Evolutionary conservation across 2,797 vertebrate species (phyloP).

Genomic region (Sebastes variabilis): DNA sequence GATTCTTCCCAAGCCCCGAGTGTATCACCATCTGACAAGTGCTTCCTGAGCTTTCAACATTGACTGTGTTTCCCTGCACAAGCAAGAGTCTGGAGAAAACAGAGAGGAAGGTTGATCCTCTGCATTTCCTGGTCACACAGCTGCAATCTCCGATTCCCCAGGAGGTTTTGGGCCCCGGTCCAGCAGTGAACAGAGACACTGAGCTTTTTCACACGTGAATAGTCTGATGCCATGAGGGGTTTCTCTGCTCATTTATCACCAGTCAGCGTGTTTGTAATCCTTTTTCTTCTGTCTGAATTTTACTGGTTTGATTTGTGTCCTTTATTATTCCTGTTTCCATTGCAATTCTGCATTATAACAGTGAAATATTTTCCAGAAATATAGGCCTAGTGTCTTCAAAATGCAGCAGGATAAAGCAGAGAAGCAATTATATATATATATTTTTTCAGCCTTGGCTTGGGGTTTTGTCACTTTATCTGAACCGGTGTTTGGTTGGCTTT

Average conservation of each 20-base stretch:
- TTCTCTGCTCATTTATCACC: slow-evolving; percentile 26
- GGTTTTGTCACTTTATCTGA: not conserved
- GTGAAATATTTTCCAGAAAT: not conserved
- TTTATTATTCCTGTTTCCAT: not conserved
- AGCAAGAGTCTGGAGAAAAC: slow-evolving; percentile 80
- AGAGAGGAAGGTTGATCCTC: slow-evolving; percentile 81
- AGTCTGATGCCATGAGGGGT: not conserved
- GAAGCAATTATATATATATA: not conserved
- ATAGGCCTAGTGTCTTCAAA: not conserved
- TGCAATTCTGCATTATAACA: not conserved
- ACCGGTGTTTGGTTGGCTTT: not conserved
- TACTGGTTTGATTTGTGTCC: slow-evolving; percentile 19
- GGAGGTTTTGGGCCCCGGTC: slow-evolving; percentile 20
- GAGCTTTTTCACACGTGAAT: slow-evolving; percentile 28
- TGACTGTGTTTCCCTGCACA: slow-evolving; percentile 75
- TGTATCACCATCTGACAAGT: slow-evolving; percentile 27
- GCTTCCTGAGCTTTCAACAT: slow-evolving; percentile 59
- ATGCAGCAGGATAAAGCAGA: not conserved
- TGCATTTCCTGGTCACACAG: slow-evolving; percentile 37
- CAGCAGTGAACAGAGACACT: slow-evolving; percentile 21
- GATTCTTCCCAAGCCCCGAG: not conserved
- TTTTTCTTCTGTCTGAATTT: slow-evolving; percentile 5
- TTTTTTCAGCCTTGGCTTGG: not conserved
- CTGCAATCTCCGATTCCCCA: slow-evolving; percentile 26
- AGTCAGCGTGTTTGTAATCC: not conserved